Conservation (phyloP, 2,888 invertebrate genomes). For the Xestoiulus laeticollis region DNA sequence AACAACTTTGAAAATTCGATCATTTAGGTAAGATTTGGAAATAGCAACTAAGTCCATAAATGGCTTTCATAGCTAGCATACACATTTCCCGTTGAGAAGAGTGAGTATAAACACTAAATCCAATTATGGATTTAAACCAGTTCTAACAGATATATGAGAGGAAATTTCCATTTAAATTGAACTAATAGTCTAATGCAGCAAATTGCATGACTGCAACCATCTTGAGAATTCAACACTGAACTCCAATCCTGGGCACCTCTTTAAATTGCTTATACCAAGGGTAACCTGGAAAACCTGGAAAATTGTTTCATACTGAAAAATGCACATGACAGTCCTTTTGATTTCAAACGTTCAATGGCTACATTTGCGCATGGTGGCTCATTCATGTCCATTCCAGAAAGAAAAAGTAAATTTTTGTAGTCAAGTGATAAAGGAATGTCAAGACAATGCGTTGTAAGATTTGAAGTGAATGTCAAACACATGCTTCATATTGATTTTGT, state of each 20-base stretch:
- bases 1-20: not conserved
- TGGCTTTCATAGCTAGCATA: conserved; percentile 15
- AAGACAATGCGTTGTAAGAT: too few species aligned
- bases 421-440: too few species aligned
- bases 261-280: too few species aligned
- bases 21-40: conserved; percentile 30
- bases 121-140: conserved; percentile 43
- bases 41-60: conserved; percentile 32
- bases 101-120: conserved; percentile 21
- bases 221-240: not conserved
- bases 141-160: not conserved
- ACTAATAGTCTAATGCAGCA: conserved; percentile 1
- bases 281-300: too few species aligned
- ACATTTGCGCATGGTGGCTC: too few species aligned
- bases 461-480: too few species aligned
- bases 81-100: not conserved
- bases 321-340: too few species aligned
- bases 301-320: too few species aligned
- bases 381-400: too few species aligned
- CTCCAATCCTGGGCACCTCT: not conserved
- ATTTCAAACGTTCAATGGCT: too few species aligned
- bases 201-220: not conserved
- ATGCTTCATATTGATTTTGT: too few species aligned
- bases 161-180: conserved; percentile 38
- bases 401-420: too few species aligned